Base-by-base conservation (phyloP, 2,888 invertebrate genomes). In the Mayetiola destructor region DNA sequence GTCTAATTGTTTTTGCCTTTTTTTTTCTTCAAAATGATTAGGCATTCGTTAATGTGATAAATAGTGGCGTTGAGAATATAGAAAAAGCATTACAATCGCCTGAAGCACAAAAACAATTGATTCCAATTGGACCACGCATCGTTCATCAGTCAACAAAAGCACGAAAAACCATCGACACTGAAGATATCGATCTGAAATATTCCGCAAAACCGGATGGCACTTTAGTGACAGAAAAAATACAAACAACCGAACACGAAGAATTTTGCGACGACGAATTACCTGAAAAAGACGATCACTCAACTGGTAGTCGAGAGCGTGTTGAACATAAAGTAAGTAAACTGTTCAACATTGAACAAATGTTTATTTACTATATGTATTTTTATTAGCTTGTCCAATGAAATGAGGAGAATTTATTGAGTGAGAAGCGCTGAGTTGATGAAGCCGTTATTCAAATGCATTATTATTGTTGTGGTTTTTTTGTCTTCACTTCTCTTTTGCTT, bases 201-300 rank as follows among this genome's bases (percentile, higher is more conserved):
- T 82, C 86, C 53, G 77, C 87, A 54, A 81, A 83, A 63, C 79
- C 84, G 35, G 88, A 90, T 75, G 92, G 92, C 32, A 83, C 85
- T 61, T 80, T 92, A 65, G 82, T 90, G 63, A 91, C 90, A 9
- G 90, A 92, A 75, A 86, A 82, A 61, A 82, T 83, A 65, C 82
- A 83, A 65, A 88, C 84, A 58, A 85, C 84, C 61, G 86, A 89
- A 68, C 88, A 89, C 77, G 89, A 90, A 73, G 82, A 84, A 68
- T 77, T 87, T 58, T 81, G 84, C 65, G 88, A 89, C 79, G 82
- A 86, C 68, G 86, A 88, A 65, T 72, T 85, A 40, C 80, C 82
- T 8, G 81, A 82, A 62, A 78, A 80, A 66, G 80, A 80, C 65
- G 66, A 68, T 59, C 63, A 62, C 52, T 69, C 67, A 12, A 61